phyloP scores from a whole-genome alignment of 1,140 invertebrate species.

The honey bee (Apis mellifera) region Amel_HAv3.1 CM009940.2:7414001-7414500 shows the following conservation, averaged over 20 bases:
- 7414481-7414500: constrained; percentile 23
- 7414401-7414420: constrained; percentile 27
- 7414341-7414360: not conserved
- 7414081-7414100: too few species aligned
- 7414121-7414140: not conserved
- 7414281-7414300: not conserved
- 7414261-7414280: constrained; percentile 43
- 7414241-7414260: constrained; percentile 35
- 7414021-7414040: too few species aligned
- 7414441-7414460: constrained; percentile 12
- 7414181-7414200: not conserved
- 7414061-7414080: too few species aligned
- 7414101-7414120: not conserved
- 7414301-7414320: constrained; percentile 5
- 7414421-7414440: constrained; percentile 33
- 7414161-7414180: not conserved
- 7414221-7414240: constrained; percentile 36
- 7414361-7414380: not conserved
- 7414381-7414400: constrained; percentile 16
- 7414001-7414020: too few species aligned
- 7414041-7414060: too few species aligned
- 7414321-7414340: constrained; percentile 2
- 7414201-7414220: not conserved
- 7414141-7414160: too few species aligned
- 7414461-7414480: constrained; percentile 37